These are phyloP conservation scores for Atrina japonica DNA, from an alignment of 2,888 invertebrate species.

Conservation along the genomic window DNA sequence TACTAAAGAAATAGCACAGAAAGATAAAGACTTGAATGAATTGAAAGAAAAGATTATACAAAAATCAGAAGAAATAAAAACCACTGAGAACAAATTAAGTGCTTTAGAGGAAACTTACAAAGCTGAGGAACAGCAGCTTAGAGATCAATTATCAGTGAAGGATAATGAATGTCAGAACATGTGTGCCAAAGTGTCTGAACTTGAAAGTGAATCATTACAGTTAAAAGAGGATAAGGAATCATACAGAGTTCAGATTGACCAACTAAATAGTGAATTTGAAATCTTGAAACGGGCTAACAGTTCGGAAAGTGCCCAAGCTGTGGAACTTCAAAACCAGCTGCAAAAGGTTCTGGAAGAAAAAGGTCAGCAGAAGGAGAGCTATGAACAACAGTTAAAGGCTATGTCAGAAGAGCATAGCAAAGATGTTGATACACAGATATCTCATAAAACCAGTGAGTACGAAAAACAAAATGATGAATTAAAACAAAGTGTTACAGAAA, in stretches of 20 bases:
- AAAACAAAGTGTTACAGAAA: background rate
- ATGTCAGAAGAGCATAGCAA: constrained; percentile 15
- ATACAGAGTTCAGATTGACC: background rate
- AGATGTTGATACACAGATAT: constrained; percentile 13
- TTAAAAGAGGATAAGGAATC: constrained; percentile 19
- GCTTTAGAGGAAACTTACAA: background rate
- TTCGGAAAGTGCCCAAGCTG: constrained; percentile 29
- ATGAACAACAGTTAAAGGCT: constrained; percentile 5
- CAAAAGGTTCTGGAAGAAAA: constrained; percentile 13
- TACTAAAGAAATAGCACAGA: constrained; percentile 42
- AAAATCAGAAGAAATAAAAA: too few species aligned
- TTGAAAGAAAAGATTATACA: background rate
- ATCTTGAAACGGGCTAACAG: constrained; percentile 11
- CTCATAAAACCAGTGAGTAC: constrained; percentile 5
- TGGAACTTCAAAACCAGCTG: constrained; percentile 13
- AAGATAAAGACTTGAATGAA: constrained; percentile 31
- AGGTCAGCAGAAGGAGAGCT: constrained; percentile 12
- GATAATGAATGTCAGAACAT: constrained; percentile 18
- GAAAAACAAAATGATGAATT: background rate
- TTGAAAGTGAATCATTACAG: constrained; percentile 30
- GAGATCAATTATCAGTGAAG: constrained; percentile 6
- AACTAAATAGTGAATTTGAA: constrained; percentile 27
- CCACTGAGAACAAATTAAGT: background rate
- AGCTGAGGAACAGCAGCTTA: background rate
- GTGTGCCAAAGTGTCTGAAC: constrained; percentile 23